These are phyloP conservation scores for Diachasmimorpha longicaudata DNA, from an alignment of 1,140 invertebrate species.

Conservation along the genomic window DNA sequence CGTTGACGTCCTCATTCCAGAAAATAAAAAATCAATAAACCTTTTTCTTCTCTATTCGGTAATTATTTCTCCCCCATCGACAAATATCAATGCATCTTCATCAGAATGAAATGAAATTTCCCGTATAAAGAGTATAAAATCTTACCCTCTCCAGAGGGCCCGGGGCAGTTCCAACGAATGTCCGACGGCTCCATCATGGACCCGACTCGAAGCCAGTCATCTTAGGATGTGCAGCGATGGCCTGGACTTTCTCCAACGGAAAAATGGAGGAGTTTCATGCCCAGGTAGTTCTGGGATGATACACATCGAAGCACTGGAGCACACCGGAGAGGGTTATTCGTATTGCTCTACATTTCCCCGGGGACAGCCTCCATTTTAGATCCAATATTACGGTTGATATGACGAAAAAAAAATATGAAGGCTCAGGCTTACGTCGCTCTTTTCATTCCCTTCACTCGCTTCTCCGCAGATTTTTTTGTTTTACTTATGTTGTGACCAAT, in stretches of 20 bases:
- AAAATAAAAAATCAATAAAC: no score
- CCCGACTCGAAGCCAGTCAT: background rate
- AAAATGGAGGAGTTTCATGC: background rate
- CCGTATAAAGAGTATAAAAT: no score
- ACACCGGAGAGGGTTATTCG: background rate
- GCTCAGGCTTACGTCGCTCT: background rate
- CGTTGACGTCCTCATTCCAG: no score
- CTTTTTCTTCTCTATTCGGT: no score
- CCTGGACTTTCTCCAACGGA: background rate
- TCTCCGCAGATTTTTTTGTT: background rate
- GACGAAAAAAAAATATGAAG: conserved; percentile 23
- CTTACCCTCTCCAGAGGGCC: no score
- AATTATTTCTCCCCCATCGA: no score
- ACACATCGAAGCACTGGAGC: conserved; percentile 1
- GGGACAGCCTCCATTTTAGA: conserved; percentile 45
- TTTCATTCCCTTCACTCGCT: background rate
- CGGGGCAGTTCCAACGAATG: background rate
- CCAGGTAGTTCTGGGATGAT: background rate
- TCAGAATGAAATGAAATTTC: no score
- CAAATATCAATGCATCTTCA: no score
- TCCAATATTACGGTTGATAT: conserved; percentile 36
- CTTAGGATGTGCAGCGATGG: no score
- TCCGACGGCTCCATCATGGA: background rate
- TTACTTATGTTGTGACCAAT: background rate
- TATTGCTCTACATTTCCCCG: conserved; percentile 49